phyloP scores from a whole-genome alignment of 2,797 vertebrate species.

The Huso huso region DNA sequence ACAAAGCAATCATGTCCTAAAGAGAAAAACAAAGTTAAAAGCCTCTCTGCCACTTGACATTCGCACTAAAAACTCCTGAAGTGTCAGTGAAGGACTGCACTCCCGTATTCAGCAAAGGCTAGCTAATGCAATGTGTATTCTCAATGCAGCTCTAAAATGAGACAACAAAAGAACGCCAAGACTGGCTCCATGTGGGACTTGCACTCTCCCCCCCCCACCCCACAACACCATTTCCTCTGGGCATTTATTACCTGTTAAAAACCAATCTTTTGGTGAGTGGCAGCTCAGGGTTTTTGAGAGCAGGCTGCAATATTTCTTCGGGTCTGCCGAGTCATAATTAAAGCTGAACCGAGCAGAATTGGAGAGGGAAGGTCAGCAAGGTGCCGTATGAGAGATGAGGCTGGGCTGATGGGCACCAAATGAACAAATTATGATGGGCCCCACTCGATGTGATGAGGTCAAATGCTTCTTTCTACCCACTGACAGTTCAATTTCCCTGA shows the following conservation, averaged over 20 bases:
- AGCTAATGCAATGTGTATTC: background rate
- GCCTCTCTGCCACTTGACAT: slow-evolving; percentile 57
- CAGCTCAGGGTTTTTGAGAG: slow-evolving; percentile 85
- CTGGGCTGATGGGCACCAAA: slow-evolving; percentile 98
- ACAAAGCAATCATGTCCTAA: slow-evolving; percentile 61
- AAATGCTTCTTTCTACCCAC: slow-evolving; percentile 90
- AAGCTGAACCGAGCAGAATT: slow-evolving; percentile 91
- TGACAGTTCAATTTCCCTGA: slow-evolving; percentile 99
- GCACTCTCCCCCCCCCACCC: background rate
- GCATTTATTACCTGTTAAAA: slow-evolving; percentile 89
- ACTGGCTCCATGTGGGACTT: slow-evolving; percentile 28
- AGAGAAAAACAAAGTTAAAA: slow-evolving; percentile 64
- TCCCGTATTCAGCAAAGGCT: background rate
- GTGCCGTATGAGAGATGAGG: slow-evolving; percentile 80
- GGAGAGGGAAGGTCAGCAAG: slow-evolving; percentile 83
- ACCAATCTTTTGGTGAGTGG: slow-evolving; percentile 89
- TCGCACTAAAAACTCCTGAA: slow-evolving; percentile 10
- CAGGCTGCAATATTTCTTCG: slow-evolving; percentile 78
- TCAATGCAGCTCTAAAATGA: background rate
- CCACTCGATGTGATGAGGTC: slow-evolving; percentile 98
- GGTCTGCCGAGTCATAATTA: slow-evolving; percentile 97
- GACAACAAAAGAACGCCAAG: background rate
- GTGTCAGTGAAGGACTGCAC: background rate
- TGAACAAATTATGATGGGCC: slow-evolving; percentile 99
- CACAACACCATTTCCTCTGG: slow-evolving; percentile 56